Percentiles rank a stretch among this genome's conserved stretches.
These are phyloP conservation scores for Tamandua tetradactyla DNA, from an alignment of 2,797 vertebrate species.

Conservation along the genomic window DNA sequence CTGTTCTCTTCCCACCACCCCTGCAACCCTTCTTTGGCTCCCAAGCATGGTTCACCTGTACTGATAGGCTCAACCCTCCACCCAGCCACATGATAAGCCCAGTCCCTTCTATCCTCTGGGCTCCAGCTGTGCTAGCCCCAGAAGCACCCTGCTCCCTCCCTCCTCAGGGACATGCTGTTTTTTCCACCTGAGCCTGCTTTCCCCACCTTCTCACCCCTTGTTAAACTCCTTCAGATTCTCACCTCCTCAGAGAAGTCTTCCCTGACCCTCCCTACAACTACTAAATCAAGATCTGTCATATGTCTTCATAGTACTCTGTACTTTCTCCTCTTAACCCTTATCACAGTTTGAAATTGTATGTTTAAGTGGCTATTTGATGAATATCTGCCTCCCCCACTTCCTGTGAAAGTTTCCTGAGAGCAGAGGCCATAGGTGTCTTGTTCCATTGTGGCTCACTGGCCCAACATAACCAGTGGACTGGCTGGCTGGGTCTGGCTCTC, in stretches of 20 bases:
- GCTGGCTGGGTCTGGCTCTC: background rate
- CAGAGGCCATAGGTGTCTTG: background rate
- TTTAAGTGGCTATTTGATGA: conserved; percentile 17
- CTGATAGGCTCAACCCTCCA: background rate
- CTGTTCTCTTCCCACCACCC: background rate
- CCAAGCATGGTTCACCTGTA: background rate
- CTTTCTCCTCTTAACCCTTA: conserved; percentile 12
- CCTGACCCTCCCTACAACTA: background rate
- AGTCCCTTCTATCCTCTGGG: background rate
- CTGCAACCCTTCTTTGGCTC: background rate
- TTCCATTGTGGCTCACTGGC: background rate
- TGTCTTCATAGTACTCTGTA: background rate
- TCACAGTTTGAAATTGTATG: background rate
- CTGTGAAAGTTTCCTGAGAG: conserved; percentile 11
- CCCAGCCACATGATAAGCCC: background rate
- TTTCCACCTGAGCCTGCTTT: background rate
- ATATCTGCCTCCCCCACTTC: background rate
- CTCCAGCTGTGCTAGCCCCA: background rate
- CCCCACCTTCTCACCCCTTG: background rate
- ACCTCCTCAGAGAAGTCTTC: background rate
- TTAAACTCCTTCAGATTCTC: background rate
- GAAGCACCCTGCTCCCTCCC: background rate
- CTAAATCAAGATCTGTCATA: background rate
- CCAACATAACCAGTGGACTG: no score
- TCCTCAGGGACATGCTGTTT: background rate